Conservation (phyloP, 92 coral and sea anemone species). For the Chrysogorgia sp. region DNA sequence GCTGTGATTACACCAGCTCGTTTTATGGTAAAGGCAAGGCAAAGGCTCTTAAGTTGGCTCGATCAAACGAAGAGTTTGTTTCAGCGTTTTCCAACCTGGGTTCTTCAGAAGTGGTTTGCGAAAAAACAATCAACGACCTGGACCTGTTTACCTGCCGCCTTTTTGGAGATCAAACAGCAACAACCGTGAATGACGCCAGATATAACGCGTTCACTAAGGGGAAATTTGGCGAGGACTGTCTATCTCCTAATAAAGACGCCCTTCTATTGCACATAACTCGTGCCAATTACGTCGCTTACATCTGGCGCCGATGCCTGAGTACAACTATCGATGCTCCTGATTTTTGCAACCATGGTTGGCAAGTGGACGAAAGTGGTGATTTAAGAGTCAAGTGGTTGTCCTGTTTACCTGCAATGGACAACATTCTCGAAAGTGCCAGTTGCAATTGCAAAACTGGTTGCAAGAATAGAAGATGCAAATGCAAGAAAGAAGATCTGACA, state of each 20-base stretch:
- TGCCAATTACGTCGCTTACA: constrained; percentile 31
- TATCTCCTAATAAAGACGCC: constrained; percentile 42
- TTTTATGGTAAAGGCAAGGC: constrained; percentile 47
- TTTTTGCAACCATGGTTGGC: constrained; percentile 38
- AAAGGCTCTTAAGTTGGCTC: constrained; percentile 48
- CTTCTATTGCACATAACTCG: constrained; percentile 16
- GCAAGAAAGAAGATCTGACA: constrained; percentile 60
- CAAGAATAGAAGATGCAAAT: constrained; percentile 50
- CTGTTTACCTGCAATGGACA: constrained; percentile 37
- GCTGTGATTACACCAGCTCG: constrained; percentile 50
- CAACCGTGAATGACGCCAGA: constrained; percentile 30
- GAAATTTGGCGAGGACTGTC: constrained; percentile 39
- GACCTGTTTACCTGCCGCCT: constrained; percentile 32
- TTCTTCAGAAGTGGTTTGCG: constrained; percentile 9
- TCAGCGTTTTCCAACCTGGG: constrained; percentile 29
- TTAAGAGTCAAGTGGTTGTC: constrained; percentile 21
- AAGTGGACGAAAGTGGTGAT: constrained; percentile 32
- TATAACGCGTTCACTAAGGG: constrained; percentile 29
- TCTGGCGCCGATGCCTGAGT: constrained; percentile 33
- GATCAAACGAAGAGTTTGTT: constrained; percentile 35
- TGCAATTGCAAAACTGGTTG: constrained; percentile 31
- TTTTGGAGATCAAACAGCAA: constrained; percentile 26
- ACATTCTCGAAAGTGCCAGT: constrained; percentile 10
- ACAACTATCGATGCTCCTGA: constrained; percentile 15
- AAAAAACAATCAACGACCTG: constrained; percentile 4